phyloP scores from a whole-genome alignment of 2,113 vertebrate genomes.

The Burhinus bistriatus region DNA sequence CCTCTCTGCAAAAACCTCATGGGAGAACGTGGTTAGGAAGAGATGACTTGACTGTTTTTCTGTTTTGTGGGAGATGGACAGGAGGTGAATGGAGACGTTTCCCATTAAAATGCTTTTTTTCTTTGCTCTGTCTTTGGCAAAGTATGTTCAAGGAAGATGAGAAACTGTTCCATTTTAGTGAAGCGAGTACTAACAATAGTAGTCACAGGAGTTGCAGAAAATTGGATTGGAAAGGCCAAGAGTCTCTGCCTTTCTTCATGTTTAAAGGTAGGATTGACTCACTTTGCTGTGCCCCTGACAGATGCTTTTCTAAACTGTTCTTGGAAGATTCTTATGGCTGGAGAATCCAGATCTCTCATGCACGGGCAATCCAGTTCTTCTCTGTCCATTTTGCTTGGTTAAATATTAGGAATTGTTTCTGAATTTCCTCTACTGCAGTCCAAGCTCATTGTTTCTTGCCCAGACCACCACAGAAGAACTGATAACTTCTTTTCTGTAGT shows the following conservation, averaged over 20 bases:
- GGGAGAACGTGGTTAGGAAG: conserved; percentile 1
- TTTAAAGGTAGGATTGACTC: conserved; percentile 12
- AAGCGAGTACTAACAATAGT: conserved; percentile 27
- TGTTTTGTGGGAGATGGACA: neutral
- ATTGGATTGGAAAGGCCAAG: conserved; percentile 13
- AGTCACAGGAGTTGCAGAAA: conserved; percentile 13
- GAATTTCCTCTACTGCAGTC: neutral
- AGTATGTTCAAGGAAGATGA: conserved; percentile 12
- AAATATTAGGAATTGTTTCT: neutral
- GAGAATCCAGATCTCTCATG: neutral
- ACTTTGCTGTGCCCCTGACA: neutral
- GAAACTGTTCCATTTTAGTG: conserved; percentile 6
- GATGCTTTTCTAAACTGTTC: neutral
- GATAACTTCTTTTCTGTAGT: neutral
- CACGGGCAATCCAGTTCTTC: neutral
- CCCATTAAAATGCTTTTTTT: conserved; percentile 45
- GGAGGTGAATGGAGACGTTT: conserved; percentile 11
- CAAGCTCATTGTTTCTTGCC: neutral
- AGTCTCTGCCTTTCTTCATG: neutral
- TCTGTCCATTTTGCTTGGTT: neutral
- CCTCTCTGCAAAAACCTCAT: neutral
- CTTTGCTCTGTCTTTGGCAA: conserved; percentile 45
- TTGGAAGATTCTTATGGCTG: neutral
- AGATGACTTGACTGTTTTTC: conserved; percentile 27
- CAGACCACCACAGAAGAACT: neutral